A percentile compares a stretch with the other conserved stretches of the same genome.
Conservation (phyloP, 2,797 vertebrate genomes). For the Spinus pinus region DNA sequence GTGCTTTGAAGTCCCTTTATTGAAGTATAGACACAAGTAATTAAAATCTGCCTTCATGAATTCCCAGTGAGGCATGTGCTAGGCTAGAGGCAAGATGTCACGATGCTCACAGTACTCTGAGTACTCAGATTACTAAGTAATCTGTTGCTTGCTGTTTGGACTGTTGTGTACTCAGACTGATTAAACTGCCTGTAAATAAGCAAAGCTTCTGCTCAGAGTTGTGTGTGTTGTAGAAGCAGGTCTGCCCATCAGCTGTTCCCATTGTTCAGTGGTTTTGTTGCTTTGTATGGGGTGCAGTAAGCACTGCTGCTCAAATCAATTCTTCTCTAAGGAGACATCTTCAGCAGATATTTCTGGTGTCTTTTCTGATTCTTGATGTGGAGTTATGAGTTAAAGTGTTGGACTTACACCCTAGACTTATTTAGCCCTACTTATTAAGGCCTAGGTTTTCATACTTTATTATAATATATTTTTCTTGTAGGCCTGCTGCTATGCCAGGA, state of each 20-base stretch:
- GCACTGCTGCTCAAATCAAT: background rate
- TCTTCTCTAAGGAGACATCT: background rate
- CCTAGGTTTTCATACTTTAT: background rate
- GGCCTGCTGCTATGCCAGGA: background rate
- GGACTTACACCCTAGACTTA: background rate
- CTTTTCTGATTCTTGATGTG: background rate
- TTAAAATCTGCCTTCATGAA: background rate
- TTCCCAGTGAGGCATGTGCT: background rate
- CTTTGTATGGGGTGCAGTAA: background rate
- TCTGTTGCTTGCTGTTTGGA: background rate
- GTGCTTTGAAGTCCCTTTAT: background rate
- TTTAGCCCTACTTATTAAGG: background rate
- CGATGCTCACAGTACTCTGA: background rate
- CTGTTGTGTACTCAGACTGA: background rate
- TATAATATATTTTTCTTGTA: background rate
- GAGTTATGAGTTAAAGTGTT: background rate
- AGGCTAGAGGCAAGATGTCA: background rate
- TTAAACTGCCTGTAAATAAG: background rate
- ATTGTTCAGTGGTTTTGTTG: background rate
- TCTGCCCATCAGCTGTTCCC: background rate
- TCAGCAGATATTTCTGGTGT: background rate
- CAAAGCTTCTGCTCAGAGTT: background rate
- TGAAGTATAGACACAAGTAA: background rate
- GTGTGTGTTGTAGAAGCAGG: accelerated
- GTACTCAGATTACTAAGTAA: background rate